These are phyloP conservation scores for Epicampocera succincta DNA, from an alignment of 2,888 invertebrate genomes.

Conservation along the genomic window DNA sequence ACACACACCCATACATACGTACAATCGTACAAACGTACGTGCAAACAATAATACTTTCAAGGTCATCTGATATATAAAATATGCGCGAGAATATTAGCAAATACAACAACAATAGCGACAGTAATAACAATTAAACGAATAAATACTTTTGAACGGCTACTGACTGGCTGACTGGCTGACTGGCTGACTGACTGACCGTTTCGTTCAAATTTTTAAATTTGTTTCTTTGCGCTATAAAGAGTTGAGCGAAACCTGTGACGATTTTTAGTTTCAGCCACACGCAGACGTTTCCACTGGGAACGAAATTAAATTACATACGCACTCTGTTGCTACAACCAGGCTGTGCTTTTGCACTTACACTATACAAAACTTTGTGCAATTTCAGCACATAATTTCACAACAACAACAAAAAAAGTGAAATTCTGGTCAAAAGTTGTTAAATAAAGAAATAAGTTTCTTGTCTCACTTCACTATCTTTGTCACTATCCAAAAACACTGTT, in stretches of 20 bases:
- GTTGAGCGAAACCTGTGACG: neutral
- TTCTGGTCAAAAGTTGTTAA: too few species aligned
- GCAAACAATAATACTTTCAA: conserved; percentile 60
- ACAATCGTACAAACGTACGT: neutral
- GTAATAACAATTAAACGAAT: conserved; percentile 40
- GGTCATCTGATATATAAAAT: conserved; percentile 62
- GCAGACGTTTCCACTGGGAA: neutral
- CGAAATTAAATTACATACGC: too few species aligned
- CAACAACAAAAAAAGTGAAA: too few species aligned
- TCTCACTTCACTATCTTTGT: too few species aligned
- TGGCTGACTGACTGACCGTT: conserved; percentile 4
- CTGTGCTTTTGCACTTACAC: conserved; percentile 25
- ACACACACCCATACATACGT: neutral
- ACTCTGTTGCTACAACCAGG: too few species aligned
- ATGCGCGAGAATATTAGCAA: conserved; percentile 49
- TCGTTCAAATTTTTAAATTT: neutral
- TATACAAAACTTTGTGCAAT: too few species aligned
- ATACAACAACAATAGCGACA: conserved; percentile 34
- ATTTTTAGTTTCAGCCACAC: neutral
- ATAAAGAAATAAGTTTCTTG: too few species aligned
- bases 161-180: conserved; percentile 14
- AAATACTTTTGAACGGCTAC: conserved; percentile 42
- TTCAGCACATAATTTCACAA: too few species aligned
- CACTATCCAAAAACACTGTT: too few species aligned
- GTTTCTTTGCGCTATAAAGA: neutral